Percentiles rank a stretch among this genome's conserved stretches.
Conservation (phyloP, 2,888 invertebrate species). For the Pecten maximus region DNA sequence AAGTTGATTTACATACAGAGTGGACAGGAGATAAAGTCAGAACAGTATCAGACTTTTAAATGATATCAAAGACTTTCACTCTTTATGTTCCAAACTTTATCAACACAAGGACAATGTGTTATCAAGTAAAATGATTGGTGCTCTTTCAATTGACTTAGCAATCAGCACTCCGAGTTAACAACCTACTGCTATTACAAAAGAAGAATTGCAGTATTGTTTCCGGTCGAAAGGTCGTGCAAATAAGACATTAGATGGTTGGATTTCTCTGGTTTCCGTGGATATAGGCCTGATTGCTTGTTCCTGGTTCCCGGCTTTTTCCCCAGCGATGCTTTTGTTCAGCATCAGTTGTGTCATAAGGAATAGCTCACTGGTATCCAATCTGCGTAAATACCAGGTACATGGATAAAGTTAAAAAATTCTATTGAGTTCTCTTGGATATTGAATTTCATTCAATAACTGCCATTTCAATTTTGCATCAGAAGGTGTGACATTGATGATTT, state of each 20-base stretch:
- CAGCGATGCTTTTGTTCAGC: background rate
- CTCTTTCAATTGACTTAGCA: constrained; percentile 13
- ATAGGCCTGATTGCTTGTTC: background rate
- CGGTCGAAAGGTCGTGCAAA: constrained; percentile 12
- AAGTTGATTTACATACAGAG: background rate
- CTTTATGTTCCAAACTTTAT: background rate
- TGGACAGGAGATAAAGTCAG: background rate
- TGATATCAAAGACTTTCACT: background rate
- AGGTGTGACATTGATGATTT: background rate
- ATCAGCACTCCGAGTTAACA: background rate
- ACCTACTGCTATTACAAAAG: background rate
- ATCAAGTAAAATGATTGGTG: background rate
- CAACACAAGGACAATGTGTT: background rate
- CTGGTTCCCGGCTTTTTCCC: background rate
- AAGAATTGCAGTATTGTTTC: constrained; percentile 13
- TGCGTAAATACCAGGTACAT: background rate
- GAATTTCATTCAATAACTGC: background rate
- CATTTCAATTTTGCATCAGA: background rate
- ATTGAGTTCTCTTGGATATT: background rate
- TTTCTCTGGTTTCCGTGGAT: background rate
- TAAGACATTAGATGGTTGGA: background rate
- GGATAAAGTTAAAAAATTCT: background rate
- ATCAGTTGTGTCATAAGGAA: background rate
- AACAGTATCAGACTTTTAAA: background rate
- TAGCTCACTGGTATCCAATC: background rate